Percentiles rank a stretch among this genome's conserved stretches.
phyloP scores from a whole-genome alignment of 2,113 vertebrate genomes.

The Dicrurus megarhynchus region DNA sequence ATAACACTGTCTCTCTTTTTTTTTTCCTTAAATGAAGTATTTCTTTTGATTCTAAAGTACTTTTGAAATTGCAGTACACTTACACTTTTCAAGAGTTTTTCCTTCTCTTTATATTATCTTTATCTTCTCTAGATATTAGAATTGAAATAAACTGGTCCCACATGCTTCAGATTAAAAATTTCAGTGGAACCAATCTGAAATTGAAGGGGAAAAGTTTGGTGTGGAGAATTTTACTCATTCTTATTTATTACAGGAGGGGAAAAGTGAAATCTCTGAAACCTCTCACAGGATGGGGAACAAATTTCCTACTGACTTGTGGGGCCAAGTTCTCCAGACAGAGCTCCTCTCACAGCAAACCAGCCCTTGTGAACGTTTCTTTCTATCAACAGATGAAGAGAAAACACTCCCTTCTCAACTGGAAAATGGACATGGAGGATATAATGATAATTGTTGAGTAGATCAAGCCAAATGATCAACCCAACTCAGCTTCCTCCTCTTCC shows the following conservation, averaged over 20 bases:
- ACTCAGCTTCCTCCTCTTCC: not conserved
- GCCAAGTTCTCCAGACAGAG: not conserved
- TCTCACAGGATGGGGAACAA: not conserved
- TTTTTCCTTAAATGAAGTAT: not conserved
- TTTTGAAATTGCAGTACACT: not conserved
- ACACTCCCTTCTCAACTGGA: not conserved
- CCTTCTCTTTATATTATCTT: not conserved
- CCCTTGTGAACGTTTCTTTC: not conserved
- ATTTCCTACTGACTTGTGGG: not conserved
- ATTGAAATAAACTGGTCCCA: not conserved
- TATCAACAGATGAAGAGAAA: not conserved
- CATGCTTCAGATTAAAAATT: not conserved
- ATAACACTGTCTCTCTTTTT: accelerated
- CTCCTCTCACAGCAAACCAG: not conserved
- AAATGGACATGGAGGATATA: not conserved
- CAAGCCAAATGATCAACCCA: not conserved
- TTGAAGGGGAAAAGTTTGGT: not conserved
- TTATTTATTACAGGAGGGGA: not conserved
- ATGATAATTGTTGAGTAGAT: not conserved
- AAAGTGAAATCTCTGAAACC: not conserved
- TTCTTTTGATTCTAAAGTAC: not conserved
- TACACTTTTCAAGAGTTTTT: not conserved
- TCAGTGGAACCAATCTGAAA: not conserved
- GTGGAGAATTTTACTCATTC: not conserved
- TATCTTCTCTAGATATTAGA: not conserved